phyloP scores from a whole-genome alignment of 2,888 invertebrate species.

The Lepetodrilus schrolli region DNA sequence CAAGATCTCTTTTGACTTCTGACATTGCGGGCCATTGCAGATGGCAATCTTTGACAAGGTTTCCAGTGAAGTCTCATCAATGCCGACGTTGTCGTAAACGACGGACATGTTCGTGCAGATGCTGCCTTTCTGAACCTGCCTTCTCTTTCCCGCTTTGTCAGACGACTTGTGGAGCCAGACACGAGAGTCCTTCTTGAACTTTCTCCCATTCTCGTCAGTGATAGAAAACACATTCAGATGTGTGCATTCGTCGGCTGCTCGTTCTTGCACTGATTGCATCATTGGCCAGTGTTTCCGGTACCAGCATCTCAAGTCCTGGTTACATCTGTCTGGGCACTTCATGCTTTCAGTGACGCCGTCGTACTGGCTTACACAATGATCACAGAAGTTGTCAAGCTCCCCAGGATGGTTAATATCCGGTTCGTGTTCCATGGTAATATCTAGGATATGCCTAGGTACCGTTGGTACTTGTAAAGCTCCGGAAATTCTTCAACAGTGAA shows the following conservation, averaged over 20 bases:
- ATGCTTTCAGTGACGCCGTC: not conserved
- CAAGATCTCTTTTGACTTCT: too few relatives aligned
- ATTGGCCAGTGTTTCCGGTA: not conserved
- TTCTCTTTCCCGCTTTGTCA: not conserved
- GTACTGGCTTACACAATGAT: not conserved
- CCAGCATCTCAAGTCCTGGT: too few relatives aligned
- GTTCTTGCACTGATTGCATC: not conserved
- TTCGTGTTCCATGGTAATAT: not conserved
- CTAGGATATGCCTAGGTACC: too few relatives aligned
- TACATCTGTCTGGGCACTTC: too few relatives aligned
- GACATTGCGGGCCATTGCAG: not conserved
- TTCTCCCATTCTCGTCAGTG: conserved; percentile 12
- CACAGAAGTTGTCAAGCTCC: not conserved
- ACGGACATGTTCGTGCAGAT: not conserved
- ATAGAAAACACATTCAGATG: conserved; percentile 23
- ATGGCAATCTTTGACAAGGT: conserved; percentile 5
- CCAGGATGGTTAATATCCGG: not conserved
- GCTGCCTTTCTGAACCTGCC: not conserved
- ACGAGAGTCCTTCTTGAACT: conserved; percentile 35
- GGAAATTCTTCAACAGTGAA: too few relatives aligned
- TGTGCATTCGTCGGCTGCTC: not conserved
- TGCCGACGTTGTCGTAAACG: not conserved
- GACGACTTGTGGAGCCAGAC: conserved; percentile 36
- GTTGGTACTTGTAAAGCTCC: too few relatives aligned
- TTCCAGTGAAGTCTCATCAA: not conserved